These are phyloP conservation scores for Eulemur mongoz DNA, from an alignment of 2,797 vertebrate species.

Conservation along the genomic window DNA sequence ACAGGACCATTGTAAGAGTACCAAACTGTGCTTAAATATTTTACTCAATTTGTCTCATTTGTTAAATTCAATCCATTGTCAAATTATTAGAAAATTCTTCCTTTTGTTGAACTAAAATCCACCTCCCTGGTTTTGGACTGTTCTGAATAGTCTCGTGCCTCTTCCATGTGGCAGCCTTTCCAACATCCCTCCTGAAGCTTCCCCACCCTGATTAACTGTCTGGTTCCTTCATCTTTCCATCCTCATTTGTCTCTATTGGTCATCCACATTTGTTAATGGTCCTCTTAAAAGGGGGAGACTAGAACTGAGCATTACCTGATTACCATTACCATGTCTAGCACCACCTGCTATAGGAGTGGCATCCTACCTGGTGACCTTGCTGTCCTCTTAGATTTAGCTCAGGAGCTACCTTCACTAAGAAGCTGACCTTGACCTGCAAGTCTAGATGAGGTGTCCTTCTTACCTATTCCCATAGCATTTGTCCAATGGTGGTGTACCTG, in stretches of 20 bases:
- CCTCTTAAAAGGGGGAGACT: neutral
- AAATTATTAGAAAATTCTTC: neutral
- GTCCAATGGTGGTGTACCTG: neutral
- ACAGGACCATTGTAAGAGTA: neutral
- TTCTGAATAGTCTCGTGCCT: neutral
- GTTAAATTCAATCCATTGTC: neutral
- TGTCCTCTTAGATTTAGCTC: neutral
- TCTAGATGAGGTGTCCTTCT: neutral
- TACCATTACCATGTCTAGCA: neutral
- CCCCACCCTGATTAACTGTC: neutral
- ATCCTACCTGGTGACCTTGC: neutral
- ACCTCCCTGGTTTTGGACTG: neutral
- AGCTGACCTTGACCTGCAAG: neutral
- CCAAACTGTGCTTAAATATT: slow-evolving; percentile 13
- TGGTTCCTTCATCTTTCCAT: neutral
- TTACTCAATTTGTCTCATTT: neutral
- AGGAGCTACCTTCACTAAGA: neutral
- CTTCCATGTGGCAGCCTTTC: neutral
- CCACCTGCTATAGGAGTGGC: neutral
- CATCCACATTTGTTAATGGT: neutral
- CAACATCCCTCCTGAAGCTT: neutral
- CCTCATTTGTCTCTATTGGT: neutral
- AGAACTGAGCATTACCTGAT: neutral
- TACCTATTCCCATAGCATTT: neutral
- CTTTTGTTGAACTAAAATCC: slow-evolving; percentile 20